phyloP scores from a whole-genome alignment of 2,113 vertebrate species.

The Pelvicachromis taeniatus region DNA sequence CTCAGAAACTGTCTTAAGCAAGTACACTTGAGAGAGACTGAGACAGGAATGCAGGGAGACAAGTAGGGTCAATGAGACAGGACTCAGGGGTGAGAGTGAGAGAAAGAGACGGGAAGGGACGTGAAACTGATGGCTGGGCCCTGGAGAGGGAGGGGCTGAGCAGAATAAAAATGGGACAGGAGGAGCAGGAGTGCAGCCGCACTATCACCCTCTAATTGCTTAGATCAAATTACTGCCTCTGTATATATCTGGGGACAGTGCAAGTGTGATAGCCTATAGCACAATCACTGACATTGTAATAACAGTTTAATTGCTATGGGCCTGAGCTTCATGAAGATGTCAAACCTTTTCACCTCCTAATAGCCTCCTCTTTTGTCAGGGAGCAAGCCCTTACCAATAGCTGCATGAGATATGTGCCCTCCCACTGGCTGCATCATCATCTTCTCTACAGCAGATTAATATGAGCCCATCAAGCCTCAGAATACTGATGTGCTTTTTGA shows the following conservation, averaged over 20 bases:
- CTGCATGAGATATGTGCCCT: background rate
- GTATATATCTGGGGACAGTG: slow-evolving; percentile 22
- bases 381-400: background rate
- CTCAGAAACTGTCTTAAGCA: background rate
- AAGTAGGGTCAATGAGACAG: background rate
- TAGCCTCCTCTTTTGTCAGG: slow-evolving; percentile 17
- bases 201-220: slow-evolving; percentile 44
- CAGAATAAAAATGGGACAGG: slow-evolving; percentile 1
- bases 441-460: slow-evolving; percentile 5
- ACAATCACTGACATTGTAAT: slow-evolving; percentile 50
- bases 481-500: background rate
- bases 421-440: background rate
- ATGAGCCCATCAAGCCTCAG: background rate
- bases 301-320: slow-evolving; percentile 54
- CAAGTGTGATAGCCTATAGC: slow-evolving; percentile 25
- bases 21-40: background rate
- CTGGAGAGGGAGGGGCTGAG: background rate
- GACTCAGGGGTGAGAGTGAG: background rate
- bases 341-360: slow-evolving; percentile 21
- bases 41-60: background rate
- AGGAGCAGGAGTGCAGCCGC: background rate
- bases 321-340: slow-evolving; percentile 28
- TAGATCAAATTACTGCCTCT: slow-evolving; percentile 35
- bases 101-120: background rate
- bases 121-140: slow-evolving; percentile 3